Evolutionary conservation across 2,888 invertebrate genomes (phyloP).

Genomic region (Drosophila nr. fundita): DNA sequence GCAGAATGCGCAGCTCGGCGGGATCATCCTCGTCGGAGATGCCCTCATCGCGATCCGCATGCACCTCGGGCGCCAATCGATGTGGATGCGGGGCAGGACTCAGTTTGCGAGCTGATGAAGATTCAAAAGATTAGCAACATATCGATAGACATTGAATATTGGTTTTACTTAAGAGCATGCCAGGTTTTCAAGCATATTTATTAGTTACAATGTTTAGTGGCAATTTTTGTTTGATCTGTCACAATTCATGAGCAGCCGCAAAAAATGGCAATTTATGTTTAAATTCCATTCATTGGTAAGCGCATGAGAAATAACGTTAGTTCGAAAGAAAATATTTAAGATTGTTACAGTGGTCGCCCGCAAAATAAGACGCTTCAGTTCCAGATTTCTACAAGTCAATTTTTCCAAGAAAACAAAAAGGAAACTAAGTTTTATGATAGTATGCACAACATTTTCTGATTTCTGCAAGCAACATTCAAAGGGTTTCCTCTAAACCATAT

Average conservation of each 20-base stretch:
- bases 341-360: neutral
- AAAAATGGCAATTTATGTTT: conserved; percentile 85
- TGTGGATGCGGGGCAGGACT: conserved; percentile 89
- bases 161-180: conserved; percentile 21
- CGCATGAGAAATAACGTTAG: conserved; percentile 64
- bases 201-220: conserved; percentile 23
- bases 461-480: neutral
- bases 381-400: neutral
- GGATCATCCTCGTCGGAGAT: conserved; percentile 92
- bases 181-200: conserved; percentile 6
- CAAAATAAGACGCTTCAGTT: neutral
- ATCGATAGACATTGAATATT: neutral
- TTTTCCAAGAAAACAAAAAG: neutral
- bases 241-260: conserved; percentile 85
- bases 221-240: conserved; percentile 35
- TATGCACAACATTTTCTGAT: neutral
- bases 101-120: conserved; percentile 87
- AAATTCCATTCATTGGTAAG: conserved; percentile 55
- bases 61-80: conserved; percentile 88
- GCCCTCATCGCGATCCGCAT: conserved; percentile 90
- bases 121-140: neutral
- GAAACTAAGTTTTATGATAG: neutral
- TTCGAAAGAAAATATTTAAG: conserved; percentile 26
- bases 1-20: conserved; percentile 92
- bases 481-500: neutral